phyloP scores from a whole-genome alignment of 2,888 invertebrate genomes.

The Sesamia inferens region DNA sequence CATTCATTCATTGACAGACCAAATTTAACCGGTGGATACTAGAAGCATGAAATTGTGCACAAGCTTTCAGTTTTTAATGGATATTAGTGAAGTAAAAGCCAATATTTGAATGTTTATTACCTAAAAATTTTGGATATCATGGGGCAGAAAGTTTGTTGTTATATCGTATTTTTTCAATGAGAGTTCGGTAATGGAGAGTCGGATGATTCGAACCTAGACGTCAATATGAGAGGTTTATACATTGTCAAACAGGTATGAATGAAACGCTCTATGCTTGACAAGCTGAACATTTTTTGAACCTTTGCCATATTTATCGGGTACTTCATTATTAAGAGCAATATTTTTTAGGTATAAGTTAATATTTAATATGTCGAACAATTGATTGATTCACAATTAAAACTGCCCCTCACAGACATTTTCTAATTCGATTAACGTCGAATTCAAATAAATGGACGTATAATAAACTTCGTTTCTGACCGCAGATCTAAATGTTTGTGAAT shows the following conservation, averaged over 20 bases:
- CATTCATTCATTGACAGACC: neutral
- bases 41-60: neutral
- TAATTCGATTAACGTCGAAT: neutral
- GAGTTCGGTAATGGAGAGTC: too few relatives aligned
- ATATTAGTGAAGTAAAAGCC: neutral
- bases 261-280: neutral
- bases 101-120: neutral
- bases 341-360: neutral
- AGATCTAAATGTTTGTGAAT: too few relatives aligned
- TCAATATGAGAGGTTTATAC: neutral
- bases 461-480: too few relatives aligned
- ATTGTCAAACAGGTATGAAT: neutral
- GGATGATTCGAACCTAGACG: neutral
- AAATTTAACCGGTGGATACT: too few relatives aligned
- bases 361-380: neutral
- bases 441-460: neutral
- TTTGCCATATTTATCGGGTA: neutral
- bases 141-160: neutral
- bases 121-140: neutral
- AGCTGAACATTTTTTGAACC: neutral
- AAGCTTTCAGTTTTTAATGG: neutral
- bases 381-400: neutral
- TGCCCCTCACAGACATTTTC: neutral
- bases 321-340: neutral
- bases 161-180: neutral